Evolutionary conservation across 2,113 vertebrate species (phyloP).

Genomic region (Alexandromys fortis): DNA sequence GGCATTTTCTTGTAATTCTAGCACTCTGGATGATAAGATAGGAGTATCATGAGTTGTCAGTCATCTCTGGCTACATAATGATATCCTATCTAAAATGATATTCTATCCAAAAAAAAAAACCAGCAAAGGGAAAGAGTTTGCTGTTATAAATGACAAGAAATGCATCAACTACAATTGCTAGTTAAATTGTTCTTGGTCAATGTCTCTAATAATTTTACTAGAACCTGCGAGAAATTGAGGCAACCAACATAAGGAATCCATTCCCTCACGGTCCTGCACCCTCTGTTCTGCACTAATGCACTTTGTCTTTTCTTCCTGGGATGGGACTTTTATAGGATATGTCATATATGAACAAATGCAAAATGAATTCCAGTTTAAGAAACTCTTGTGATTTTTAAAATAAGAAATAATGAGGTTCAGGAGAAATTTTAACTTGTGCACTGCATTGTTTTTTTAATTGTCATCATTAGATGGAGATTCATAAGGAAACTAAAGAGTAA

Average conservation of each 20-base stretch:
- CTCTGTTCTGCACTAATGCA: neutral
- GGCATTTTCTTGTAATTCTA: too few relatives aligned
- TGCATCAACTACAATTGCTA: neutral
- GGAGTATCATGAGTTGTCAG: neutral
- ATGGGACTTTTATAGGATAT: neutral
- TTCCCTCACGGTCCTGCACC: neutral
- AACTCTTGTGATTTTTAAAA: neutral
- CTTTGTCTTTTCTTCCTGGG: neutral
- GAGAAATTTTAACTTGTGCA: neutral
- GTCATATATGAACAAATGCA: neutral
- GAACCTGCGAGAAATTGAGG: neutral
- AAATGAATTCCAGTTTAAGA: neutral
- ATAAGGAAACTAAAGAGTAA: neutral
- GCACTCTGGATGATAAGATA: neutral
- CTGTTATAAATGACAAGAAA: neutral
- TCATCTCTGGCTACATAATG: neutral
- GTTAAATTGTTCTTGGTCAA: neutral
- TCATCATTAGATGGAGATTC: neutral
- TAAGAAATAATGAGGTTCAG: neutral
- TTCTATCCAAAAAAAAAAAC: neutral
- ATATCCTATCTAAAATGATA: neutral
- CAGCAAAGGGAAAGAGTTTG: neutral
- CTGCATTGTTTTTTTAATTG: neutral
- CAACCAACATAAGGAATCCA: neutral
- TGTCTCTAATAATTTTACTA: neutral